phyloP scores from a whole-genome alignment of 2,113 vertebrate species.

The Melanostigma gelatinosum region DNA sequence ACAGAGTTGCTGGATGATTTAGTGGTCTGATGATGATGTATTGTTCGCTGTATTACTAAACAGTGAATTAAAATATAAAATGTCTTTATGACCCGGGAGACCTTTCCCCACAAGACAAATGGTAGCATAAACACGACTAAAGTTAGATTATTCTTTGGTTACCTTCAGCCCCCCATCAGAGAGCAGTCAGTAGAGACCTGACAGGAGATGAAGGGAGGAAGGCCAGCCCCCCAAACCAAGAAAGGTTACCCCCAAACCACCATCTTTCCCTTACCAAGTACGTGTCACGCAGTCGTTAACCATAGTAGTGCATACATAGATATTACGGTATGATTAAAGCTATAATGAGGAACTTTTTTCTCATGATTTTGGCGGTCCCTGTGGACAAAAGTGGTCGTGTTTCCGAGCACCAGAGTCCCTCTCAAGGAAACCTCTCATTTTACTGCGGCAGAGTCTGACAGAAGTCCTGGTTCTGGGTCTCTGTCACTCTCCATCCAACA shows the following conservation, averaged over 20 bases:
- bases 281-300: not conserved
- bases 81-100: not conserved
- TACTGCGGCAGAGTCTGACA: too few relatives aligned
- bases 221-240: not conserved
- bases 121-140: not conserved
- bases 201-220: not conserved
- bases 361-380: too few relatives aligned
- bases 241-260: not conserved
- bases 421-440: too few relatives aligned
- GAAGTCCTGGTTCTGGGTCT: too few relatives aligned
- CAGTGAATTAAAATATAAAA: not conserved
- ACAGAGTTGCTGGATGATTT: conserved; percentile 32
- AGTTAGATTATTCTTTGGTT: too few relatives aligned
- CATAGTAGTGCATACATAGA: too few relatives aligned
- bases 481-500: too few relatives aligned
- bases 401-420: too few relatives aligned
- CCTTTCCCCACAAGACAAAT: not conserved
- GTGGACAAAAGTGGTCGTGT: too few relatives aligned
- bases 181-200: not conserved
- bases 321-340: not conserved
- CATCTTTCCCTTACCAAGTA: not conserved
- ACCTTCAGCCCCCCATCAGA: not conserved
- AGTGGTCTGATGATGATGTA: conserved; percentile 13
- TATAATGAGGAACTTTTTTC: too few relatives aligned
- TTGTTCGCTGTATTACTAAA: not conserved